These are phyloP conservation scores for Liopterus haemorrhoidalis DNA, from an alignment of 2,888 invertebrate genomes.

Conservation along the genomic window DNA sequence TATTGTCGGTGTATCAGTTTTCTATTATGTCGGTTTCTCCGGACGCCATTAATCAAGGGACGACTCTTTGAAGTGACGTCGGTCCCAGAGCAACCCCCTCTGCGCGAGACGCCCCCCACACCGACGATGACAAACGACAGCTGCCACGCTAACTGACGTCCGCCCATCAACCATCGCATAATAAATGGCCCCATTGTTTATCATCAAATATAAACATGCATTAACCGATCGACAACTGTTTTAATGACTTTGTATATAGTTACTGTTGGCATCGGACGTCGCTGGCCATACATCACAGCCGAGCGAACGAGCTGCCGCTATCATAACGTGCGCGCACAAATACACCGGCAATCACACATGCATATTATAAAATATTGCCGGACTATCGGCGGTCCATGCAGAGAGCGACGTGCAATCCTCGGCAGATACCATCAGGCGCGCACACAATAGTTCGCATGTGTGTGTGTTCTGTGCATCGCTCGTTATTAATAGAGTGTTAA, in stretches of 20 bases:
- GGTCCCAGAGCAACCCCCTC: conserved; percentile 40
- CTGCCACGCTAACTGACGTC: conserved; percentile 55
- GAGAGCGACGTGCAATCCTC: too few relatives aligned
- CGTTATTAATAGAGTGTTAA: conserved; percentile 25
- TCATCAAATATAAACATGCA: conserved; percentile 49
- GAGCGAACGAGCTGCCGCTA: too few relatives aligned
- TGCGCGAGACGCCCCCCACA: conserved; percentile 51
- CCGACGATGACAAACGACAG: conserved; percentile 63
- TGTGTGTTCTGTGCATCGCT: conserved; percentile 4
- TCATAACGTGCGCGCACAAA: too few relatives aligned
- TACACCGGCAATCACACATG: too few relatives aligned
- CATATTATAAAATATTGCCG: too few relatives aligned
- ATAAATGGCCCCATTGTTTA: conserved; percentile 62
- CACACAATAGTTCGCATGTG: conserved; percentile 10
- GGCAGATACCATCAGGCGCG: neutral
- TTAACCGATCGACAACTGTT: conserved; percentile 24
- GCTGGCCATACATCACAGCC: too few relatives aligned
- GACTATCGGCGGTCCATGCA: too few relatives aligned
- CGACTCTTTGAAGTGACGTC: conserved; percentile 24
- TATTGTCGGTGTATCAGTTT: conserved; percentile 46
- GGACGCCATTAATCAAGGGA: neutral
- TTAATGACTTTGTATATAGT: conserved; percentile 23
- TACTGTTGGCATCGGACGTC: conserved; percentile 15
- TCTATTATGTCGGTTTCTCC: conserved; percentile 43
- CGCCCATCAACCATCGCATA: conserved; percentile 62